A percentile compares a stretch with the other conserved stretches of the same genome.
Conservation (phyloP, 2,888 invertebrate genomes). For the Drosophila eohydei region DNA sequence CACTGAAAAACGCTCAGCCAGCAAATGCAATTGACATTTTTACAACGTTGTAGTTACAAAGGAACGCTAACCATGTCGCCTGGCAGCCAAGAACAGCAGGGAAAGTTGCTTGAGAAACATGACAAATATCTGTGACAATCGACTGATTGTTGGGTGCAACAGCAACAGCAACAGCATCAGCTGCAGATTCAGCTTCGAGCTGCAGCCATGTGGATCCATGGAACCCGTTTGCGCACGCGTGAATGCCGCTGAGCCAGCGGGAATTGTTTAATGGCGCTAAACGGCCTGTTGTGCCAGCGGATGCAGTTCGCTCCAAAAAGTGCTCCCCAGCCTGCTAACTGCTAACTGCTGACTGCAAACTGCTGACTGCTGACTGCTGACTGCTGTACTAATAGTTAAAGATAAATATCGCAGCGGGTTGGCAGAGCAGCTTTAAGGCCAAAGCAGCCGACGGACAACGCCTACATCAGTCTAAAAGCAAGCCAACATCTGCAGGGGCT, state of each 20-base stretch:
- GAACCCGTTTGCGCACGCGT: slow-evolving; percentile 78
- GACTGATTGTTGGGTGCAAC: slow-evolving; percentile 70
- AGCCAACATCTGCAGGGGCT: slow-evolving; percentile 23
- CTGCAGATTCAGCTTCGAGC: slow-evolving; percentile 5
- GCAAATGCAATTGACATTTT: slow-evolving; percentile 81
- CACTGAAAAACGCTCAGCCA: slow-evolving; percentile 38
- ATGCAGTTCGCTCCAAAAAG: slow-evolving; percentile 38
- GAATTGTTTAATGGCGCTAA: slow-evolving; percentile 78
- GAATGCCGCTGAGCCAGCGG: slow-evolving; percentile 81
- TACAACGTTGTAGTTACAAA: slow-evolving; percentile 69
- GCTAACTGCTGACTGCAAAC: slow-evolving; percentile 39
- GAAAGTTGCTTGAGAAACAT: slow-evolving; percentile 75
- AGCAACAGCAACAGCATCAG: slow-evolving; percentile 9
- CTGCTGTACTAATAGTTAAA: slow-evolving; percentile 72
- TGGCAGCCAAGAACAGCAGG: slow-evolving; percentile 66
- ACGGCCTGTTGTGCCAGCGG: slow-evolving; percentile 75
- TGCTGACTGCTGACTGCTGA: slow-evolving; percentile 30
- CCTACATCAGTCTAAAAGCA: slow-evolving; percentile 39
- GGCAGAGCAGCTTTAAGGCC: slow-evolving; percentile 30
- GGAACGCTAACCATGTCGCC: slow-evolving; percentile 61
- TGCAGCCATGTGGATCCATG: slow-evolving; percentile 17
- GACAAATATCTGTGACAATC: slow-evolving; percentile 81
- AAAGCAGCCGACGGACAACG: slow-evolving; percentile 51
- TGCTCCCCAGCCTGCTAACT: slow-evolving; percentile 44
- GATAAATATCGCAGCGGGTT: slow-evolving; percentile 73